Evolutionary conservation across 2,888 invertebrate genomes (phyloP).

Genomic region (Andrena haemorrhoa): DNA sequence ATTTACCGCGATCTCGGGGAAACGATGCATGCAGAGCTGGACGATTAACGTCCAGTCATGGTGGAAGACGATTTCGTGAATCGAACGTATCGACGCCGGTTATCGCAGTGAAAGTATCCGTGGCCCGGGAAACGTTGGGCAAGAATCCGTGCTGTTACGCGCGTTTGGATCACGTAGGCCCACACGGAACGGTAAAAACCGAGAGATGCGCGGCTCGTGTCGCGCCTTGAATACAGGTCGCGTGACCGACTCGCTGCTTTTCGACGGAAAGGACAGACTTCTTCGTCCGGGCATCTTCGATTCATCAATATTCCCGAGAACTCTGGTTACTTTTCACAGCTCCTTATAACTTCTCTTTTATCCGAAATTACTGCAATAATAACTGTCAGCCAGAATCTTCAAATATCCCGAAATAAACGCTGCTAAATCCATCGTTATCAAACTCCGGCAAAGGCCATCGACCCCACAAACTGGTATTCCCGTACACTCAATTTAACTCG

Average conservation of each 20-base stretch:
- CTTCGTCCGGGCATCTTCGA: not conserved
- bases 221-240: constrained; percentile 51
- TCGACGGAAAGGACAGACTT: not conserved
- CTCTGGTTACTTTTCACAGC: not conserved
- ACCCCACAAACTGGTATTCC: no score
- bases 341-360: no score
- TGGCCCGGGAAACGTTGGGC: constrained; percentile 25
- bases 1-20: not conserved
- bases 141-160: constrained; percentile 43
- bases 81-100: constrained; percentile 6
- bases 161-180: constrained; percentile 64
- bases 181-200: constrained; percentile 70
- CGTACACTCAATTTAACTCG: no score
- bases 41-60: constrained; percentile 3
- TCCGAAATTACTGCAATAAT: no score
- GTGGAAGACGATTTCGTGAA: not conserved
- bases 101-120: constrained; percentile 53
- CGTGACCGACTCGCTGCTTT: constrained; percentile 34
- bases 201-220: constrained; percentile 6
- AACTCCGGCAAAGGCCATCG: not conserved
- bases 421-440: not conserved
- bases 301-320: not conserved
- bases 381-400: no score
- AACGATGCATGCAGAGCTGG: constrained; percentile 17
- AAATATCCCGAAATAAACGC: no score